Conservation (phyloP, 2,888 invertebrate genomes). For the Flabesymbios commensalis region DNA sequence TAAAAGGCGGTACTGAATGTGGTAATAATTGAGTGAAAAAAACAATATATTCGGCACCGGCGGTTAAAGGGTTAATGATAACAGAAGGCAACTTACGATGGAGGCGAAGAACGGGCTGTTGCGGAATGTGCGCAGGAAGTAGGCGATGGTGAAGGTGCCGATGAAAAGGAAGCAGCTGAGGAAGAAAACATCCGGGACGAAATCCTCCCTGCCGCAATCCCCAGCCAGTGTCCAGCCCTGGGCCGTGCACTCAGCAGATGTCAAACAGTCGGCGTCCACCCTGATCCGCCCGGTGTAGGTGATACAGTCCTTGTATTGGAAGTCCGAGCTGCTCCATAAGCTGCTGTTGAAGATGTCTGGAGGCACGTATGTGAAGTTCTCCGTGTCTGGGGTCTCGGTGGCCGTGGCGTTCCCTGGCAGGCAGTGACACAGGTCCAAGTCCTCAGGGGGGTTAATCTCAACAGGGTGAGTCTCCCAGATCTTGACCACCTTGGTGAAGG, state of each 20-base stretch:
- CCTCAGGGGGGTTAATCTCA: too few relatives aligned
- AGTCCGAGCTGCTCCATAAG: background rate
- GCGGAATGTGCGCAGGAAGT: slow-evolving; percentile 88
- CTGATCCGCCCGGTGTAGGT: slow-evolving; percentile 19
- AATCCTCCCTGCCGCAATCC: background rate
- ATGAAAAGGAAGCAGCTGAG: slow-evolving; percentile 91
- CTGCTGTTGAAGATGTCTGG: background rate
- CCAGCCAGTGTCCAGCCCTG: slow-evolving; percentile 22
- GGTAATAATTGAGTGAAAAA: too few relatives aligned
- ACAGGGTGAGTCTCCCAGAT: too few relatives aligned
- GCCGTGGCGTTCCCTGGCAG: background rate
- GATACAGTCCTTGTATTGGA: slow-evolving; percentile 25
- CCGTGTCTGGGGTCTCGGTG: background rate
- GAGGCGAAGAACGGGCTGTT: slow-evolving; percentile 89
- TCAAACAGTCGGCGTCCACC: slow-evolving; percentile 23
- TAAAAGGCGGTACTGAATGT: too few relatives aligned
- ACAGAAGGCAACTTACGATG: slow-evolving; percentile 76
- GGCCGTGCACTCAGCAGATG: slow-evolving; percentile 12
- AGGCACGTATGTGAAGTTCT: background rate
- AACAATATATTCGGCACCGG: too few relatives aligned
- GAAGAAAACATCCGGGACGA: slow-evolving; percentile 76
- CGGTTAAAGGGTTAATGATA: too few relatives aligned
- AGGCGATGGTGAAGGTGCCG: slow-evolving; percentile 87
- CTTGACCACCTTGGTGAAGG: slow-evolving; percentile 94
- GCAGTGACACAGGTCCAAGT: background rate